A percentile compares a stretch with the other conserved stretches of the same genome.
These are phyloP conservation scores for Monodelphis domestica DNA, from an alignment of 2,797 vertebrate species.

Conservation along the genomic window DNA sequence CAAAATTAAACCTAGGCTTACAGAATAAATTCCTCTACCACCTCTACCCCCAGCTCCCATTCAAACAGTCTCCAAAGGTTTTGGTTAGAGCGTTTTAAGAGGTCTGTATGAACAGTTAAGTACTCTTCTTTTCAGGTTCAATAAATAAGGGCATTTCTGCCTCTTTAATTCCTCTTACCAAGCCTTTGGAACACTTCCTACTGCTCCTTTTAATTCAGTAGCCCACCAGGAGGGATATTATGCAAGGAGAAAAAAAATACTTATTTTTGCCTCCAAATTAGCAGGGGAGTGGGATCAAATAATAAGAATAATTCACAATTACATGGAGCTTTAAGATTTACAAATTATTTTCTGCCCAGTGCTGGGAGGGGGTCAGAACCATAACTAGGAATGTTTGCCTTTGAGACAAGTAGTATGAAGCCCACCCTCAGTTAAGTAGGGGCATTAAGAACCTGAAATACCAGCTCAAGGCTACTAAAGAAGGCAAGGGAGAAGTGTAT, in stretches of 20 bases:
- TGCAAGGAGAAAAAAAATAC: background rate
- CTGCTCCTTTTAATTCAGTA: conserved; percentile 29
- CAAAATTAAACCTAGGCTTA: background rate
- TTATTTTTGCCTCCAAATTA: background rate
- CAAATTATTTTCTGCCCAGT: background rate
- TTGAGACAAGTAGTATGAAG: background rate
- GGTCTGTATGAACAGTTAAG: background rate
- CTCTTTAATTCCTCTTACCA: conserved; percentile 52
- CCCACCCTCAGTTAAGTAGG: background rate
- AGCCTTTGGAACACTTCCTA: conserved; percentile 37
- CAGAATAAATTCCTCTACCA: background rate
- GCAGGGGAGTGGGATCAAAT: background rate
- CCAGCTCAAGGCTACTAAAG: background rate
- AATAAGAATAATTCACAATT: background rate
- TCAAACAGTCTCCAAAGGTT: background rate
- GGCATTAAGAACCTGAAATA: background rate
- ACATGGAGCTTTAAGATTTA: background rate
- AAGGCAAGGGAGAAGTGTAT: background rate
- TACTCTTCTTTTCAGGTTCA: conserved; percentile 24
- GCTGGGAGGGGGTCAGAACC: background rate
- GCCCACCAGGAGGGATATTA: background rate
- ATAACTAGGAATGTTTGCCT: background rate
- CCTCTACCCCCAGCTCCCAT: rapidly evolving
- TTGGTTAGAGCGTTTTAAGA: background rate
- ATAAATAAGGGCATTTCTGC: background rate